Base-by-base conservation (phyloP, 1,140 invertebrate species). In the Hylaeus volcanicus region DNA sequence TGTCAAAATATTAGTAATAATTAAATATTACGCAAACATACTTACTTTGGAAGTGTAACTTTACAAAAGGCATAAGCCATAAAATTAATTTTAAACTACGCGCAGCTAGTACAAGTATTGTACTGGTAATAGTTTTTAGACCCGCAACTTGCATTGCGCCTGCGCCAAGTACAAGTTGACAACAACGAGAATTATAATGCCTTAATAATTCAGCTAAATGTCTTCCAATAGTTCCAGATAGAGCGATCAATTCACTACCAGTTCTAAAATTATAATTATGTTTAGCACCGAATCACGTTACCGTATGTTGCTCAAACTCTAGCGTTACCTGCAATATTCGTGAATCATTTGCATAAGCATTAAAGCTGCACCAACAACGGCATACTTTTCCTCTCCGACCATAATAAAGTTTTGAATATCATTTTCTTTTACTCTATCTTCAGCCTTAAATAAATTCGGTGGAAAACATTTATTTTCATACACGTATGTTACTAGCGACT, bases 101-200 rank as follows among this genome's bases (percentile, higher is more conserved):
- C 9, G 97, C 98, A 0, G 98, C 97, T 79, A 99, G 93, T 9
- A 98, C 98, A 80, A 99, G 94, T 94, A 99, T 99, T 60, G 97
- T 97, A 81, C 97, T 98, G 1, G 98, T 98, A 68, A 99, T 99
- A 63, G 98, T 99, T 94, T 99, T 99, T 60, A 99, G 93, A 1
- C 98, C 98, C 26, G 98, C 98, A 80, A 98, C 96, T 89, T 98
- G 96, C 89, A 99, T 95, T 2, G 99, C 98, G 51, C 98, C 98
- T 51, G 98, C 99, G 68, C 98, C 98, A 41, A 99, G 94, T 43
- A 99, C 98, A 74, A 99, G 94, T 91, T 99, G 98, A 93, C 97
- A 99, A 81, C 97, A 97, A 85, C 97, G 95, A 6, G 97, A 98
- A 94, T 99, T 99, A 91, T 99, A 99, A 86, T 96, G 95, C 90